Conservation (phyloP, 2,888 invertebrate species). For the Heliconius ismenius region DNA sequence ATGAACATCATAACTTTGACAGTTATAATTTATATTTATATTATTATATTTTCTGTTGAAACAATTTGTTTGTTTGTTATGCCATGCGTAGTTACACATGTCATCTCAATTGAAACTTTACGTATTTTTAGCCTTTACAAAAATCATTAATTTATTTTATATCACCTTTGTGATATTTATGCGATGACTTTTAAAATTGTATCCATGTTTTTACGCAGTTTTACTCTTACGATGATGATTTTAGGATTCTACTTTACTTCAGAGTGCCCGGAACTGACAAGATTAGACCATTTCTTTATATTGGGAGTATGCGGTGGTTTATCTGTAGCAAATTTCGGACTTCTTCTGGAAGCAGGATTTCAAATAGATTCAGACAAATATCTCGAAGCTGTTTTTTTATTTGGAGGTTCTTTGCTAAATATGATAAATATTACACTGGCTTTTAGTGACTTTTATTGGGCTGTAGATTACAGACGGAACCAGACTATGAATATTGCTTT, state of each 20-base stretch:
- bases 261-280: constrained; percentile 50
- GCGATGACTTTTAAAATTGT: constrained; percentile 53
- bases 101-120: not conserved
- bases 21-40: no score
- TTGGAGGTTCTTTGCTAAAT: constrained; percentile 50
- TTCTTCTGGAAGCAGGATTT: constrained; percentile 59
- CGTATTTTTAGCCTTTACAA: not conserved
- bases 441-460: constrained; percentile 50
- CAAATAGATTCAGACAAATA: constrained; percentile 47
- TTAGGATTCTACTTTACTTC: constrained; percentile 55
- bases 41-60: constrained; percentile 1
- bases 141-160: not conserved
- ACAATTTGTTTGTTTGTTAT: not conserved
- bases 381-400: constrained; percentile 51
- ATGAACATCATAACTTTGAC: not conserved
- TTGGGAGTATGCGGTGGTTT: constrained; percentile 59
- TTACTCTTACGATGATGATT: constrained; percentile 52
- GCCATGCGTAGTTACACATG: not conserved
- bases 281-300: constrained; percentile 53
- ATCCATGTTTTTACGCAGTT: constrained; percentile 59
- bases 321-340: constrained; percentile 54
- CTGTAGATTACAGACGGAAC: constrained; percentile 26
- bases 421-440: constrained; percentile 48
- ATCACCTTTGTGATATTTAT: not conserved
- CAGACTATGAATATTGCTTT: constrained; percentile 55